These are phyloP conservation scores for chimpanzee (Pan troglodytes) DNA, from an alignment of 2,113 vertebrate species.

Conservation along the genomic window DNA sequence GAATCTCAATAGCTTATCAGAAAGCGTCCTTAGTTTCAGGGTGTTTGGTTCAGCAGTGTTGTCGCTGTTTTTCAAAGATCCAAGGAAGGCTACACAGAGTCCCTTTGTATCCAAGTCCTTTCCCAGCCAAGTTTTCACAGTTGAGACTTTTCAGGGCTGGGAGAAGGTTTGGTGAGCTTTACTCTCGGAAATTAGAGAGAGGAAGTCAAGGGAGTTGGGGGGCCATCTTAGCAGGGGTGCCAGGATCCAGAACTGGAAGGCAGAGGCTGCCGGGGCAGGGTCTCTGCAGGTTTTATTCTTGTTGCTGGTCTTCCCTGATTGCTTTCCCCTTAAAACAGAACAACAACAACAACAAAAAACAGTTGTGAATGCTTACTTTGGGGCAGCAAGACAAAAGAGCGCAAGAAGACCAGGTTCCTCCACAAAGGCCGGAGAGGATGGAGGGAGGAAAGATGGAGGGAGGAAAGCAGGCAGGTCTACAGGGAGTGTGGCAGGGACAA, in stretches of 20 bases:
- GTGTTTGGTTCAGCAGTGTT: not conserved
- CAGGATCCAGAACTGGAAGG: not conserved
- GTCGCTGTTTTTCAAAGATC: not conserved
- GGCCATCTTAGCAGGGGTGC: not conserved
- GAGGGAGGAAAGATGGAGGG: not conserved
- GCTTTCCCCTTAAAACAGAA: not conserved
- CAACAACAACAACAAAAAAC: not conserved
- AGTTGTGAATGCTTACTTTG: not conserved
- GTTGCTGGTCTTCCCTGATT: not conserved
- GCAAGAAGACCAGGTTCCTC: not conserved
- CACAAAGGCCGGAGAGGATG: not conserved
- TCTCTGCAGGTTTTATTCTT: not conserved
- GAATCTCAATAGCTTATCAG: not conserved
- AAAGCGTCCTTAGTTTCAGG: not conserved
- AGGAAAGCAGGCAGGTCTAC: not conserved
- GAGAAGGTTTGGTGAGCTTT: not conserved
- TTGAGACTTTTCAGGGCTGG: not conserved
- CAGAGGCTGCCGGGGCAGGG: not conserved
- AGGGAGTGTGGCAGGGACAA: not conserved
- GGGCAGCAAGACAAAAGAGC: not conserved
- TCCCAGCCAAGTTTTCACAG: not conserved
- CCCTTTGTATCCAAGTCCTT: not conserved
- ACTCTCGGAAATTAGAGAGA: not conserved
- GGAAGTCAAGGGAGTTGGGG: not conserved
- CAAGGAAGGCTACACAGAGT: not conserved